phyloP scores from a whole-genome alignment of 2,113 vertebrate species.

The Colinus virginianus region DNA sequence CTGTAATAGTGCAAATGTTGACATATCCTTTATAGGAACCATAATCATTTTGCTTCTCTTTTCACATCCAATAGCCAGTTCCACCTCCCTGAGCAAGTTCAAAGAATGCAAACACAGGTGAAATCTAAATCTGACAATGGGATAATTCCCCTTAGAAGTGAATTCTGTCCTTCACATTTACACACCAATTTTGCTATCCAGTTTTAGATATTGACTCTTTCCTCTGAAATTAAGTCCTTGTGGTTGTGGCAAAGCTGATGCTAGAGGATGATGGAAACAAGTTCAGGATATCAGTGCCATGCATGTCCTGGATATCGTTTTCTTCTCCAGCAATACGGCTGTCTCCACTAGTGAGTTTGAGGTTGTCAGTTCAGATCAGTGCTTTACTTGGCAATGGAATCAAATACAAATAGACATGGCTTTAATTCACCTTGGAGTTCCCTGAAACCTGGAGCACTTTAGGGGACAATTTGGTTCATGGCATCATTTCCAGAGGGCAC shows the following conservation, averaged over 20 bases:
- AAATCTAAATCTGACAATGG: neutral
- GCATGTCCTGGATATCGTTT: neutral
- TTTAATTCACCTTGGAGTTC: neutral
- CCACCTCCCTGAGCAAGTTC: neutral
- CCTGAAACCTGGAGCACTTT: neutral
- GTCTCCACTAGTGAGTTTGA: neutral
- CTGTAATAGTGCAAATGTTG: neutral
- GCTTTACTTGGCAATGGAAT: neutral
- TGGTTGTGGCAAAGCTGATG: neutral
- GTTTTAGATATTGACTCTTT: neutral
- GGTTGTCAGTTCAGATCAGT: neutral
- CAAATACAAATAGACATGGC: neutral
- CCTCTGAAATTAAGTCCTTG: neutral
- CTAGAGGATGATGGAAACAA: neutral
- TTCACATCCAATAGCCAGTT: neutral
- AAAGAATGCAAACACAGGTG: neutral
- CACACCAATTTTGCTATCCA: neutral
- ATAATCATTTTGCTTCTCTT: neutral
- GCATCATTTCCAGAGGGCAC: neutral
- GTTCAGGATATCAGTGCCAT: neutral
- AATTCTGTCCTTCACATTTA: neutral
- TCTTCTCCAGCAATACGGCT: neutral
- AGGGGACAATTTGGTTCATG: neutral
- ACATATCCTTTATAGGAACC: neutral
- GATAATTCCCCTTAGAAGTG: neutral